Conservation (phyloP, 2,113 vertebrate genomes). For the Grammomys surdaster region DNA sequence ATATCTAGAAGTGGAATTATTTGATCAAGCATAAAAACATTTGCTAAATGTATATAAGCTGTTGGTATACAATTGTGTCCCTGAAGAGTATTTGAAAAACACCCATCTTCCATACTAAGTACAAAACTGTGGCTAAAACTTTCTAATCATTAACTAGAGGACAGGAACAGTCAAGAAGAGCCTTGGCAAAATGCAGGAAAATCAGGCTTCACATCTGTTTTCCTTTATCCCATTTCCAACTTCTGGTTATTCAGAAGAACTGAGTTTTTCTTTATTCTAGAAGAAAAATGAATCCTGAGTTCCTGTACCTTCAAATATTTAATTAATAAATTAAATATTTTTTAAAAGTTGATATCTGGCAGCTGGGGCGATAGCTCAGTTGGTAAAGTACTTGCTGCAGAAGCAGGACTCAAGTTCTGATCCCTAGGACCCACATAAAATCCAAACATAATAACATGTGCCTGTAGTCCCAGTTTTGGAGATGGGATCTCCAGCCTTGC, state of each 20-base stretch:
- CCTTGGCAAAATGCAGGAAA: not conserved
- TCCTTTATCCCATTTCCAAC: not conserved
- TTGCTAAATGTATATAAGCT: not conserved
- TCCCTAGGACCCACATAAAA: not conserved
- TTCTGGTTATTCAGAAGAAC: not conserved
- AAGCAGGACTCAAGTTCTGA: not conserved
- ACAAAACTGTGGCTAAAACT: not conserved
- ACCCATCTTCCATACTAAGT: not conserved
- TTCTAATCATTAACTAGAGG: not conserved
- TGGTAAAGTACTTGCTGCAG: not conserved
- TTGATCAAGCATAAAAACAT: not conserved
- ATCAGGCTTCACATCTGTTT: not conserved
- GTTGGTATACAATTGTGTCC: not conserved
- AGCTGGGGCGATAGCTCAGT: not conserved
- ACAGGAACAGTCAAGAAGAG: not conserved
- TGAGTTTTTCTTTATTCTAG: not conserved
- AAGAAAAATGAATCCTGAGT: not conserved
- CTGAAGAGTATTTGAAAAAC: not conserved
- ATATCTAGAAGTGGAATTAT: not conserved
- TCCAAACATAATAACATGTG: not conserved
- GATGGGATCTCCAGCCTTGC: not conserved
- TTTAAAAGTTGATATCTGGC: not conserved
- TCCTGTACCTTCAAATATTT: not conserved
- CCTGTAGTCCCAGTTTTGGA: not conserved
- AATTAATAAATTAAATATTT: not conserved